phyloP scores from a whole-genome alignment of 2,888 invertebrate species.

The Scaptomyza flava region DNA sequence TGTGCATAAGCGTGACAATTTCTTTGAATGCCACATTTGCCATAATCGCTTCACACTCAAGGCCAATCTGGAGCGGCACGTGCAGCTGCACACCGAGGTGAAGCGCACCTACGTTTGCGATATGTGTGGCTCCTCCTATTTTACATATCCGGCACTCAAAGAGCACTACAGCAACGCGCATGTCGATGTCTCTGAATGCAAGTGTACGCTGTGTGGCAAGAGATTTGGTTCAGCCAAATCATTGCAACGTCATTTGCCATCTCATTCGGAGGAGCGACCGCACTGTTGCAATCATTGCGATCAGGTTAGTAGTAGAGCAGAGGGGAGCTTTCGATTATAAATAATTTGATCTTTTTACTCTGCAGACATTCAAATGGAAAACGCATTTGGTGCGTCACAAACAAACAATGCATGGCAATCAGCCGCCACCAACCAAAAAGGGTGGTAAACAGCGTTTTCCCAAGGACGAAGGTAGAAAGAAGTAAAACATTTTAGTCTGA shows the following conservation, averaged over 20 bases:
- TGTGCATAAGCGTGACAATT: constrained; percentile 84
- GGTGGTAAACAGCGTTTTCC: constrained; percentile 81
- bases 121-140: constrained; percentile 84
- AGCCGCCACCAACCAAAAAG: constrained; percentile 82
- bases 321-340: background rate
- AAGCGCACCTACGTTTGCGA: constrained; percentile 84
- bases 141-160: constrained; percentile 84
- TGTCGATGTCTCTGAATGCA: constrained; percentile 83
- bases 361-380: constrained; percentile 84
- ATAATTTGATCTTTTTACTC: background rate
- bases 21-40: constrained; percentile 84
- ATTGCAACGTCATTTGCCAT: constrained; percentile 83
- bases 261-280: constrained; percentile 84
- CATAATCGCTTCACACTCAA: constrained; percentile 84
- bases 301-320: constrained; percentile 68
- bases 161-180: constrained; percentile 84
- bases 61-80: constrained; percentile 84
- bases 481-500: too few relatives aligned
- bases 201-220: constrained; percentile 84
- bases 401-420: constrained; percentile 83
- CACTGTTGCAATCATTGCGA: constrained; percentile 84
- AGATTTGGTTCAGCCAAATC: constrained; percentile 83
- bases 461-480: constrained; percentile 80
- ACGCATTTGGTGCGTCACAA: constrained; percentile 84
- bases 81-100: constrained; percentile 84